Evolutionary conservation across 2,797 vertebrate genomes (phyloP).

Genomic region (Zenarchopterus dispar): DNA sequence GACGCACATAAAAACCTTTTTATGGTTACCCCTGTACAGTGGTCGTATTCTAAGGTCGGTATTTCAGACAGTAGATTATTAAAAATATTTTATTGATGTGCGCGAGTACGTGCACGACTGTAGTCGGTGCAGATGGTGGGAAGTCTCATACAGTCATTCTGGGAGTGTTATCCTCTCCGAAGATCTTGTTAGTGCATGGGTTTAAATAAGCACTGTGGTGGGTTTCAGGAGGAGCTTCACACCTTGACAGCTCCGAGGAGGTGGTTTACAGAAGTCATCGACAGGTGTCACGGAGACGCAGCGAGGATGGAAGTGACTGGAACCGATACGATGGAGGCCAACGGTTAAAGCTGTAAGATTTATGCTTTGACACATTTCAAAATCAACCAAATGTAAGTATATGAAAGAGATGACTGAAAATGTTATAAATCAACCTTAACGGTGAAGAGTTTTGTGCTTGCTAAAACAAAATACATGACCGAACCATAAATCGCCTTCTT

Average conservation of each 20-base stretch:
- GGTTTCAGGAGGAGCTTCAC: slow-evolving; percentile 17
- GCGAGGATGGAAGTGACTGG: too few species aligned
- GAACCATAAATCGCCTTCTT: neutral
- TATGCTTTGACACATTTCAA: too few species aligned
- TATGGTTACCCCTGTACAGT: neutral
- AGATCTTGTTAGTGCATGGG: slow-evolving; percentile 29
- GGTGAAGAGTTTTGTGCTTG: neutral
- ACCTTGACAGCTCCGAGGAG: slow-evolving; percentile 20
- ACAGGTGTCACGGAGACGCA: too few species aligned
- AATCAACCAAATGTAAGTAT: too few species aligned
- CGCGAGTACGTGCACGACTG: too few species aligned
- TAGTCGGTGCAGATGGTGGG: neutral
- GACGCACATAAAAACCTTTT: neutral
- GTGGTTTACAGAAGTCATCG: slow-evolving; percentile 20
- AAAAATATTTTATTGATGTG: neutral
- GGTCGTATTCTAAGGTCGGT: neutral
- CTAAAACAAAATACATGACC: too few species aligned
- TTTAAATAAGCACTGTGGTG: slow-evolving; percentile 36
- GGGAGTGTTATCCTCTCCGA: slow-evolving; percentile 18
- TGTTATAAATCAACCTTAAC: too few species aligned
- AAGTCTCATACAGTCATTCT: neutral
- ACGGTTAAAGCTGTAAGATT: too few species aligned
- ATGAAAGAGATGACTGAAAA: too few species aligned
- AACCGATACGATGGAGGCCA: too few species aligned
- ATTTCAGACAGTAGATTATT: neutral